phyloP scores from a whole-genome alignment of 2,888 invertebrate species.

The Metalampra italica region DNA sequence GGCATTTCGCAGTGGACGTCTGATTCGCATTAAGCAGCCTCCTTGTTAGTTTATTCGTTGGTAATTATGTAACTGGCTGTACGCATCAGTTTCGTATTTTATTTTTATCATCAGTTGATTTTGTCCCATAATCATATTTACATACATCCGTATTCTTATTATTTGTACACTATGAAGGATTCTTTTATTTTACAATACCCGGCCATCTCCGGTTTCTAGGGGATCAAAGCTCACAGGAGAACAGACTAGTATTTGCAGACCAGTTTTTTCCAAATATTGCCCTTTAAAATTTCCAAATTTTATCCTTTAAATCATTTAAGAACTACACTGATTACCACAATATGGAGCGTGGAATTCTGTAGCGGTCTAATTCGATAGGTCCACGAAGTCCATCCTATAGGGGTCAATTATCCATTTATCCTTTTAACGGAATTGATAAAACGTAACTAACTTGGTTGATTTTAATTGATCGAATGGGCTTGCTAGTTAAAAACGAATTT shows the following conservation, averaged over 20 bases:
- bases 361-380: conserved; percentile 70
- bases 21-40: conserved; percentile 26
- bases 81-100: no score
- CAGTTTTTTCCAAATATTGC: no score
- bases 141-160: no score
- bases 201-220: no score
- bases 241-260: no score
- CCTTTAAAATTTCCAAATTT: no score
- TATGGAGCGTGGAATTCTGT: conserved; percentile 55
- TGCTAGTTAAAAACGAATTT: conserved; percentile 64
- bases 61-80: conserved; percentile 1
- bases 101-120: no score
- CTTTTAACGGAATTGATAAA: conserved; percentile 78
- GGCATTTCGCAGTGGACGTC: conserved; percentile 43
- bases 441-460: conserved; percentile 69
- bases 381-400: conserved; percentile 62
- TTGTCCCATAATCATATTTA: no score
- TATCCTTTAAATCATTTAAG: background rate
- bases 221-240: no score
- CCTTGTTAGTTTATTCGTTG: conserved; percentile 25
- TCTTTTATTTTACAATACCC: no score
- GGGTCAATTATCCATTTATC: conserved; percentile 79
- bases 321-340: conserved; percentile 15
- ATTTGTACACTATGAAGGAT: no score
- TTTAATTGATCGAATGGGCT: conserved; percentile 71